Conservation (phyloP, 2,797 vertebrate genomes). For the Taenioides sp. region DNA sequence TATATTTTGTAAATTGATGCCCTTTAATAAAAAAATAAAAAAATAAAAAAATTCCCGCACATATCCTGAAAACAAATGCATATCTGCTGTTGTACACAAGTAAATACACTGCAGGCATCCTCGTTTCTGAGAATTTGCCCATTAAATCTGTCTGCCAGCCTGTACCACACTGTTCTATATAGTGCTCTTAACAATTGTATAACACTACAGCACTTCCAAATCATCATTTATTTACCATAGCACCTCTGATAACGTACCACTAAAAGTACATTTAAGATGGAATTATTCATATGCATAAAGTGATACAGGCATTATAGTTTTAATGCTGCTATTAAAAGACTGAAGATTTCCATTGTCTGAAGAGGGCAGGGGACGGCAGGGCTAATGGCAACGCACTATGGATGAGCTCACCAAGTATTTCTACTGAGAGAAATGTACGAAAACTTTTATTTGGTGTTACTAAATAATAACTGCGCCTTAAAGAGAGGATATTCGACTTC, state of each 20-base stretch:
- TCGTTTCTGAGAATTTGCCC: slow-evolving; percentile 46
- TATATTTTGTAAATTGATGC: too few relatives aligned
- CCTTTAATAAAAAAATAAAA: too few relatives aligned
- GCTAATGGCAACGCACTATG: not conserved
- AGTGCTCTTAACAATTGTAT: slow-evolving; percentile 49
- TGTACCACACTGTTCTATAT: not conserved
- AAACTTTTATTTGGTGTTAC: too few relatives aligned
- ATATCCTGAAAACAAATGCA: slow-evolving; percentile 64
- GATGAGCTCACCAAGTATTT: not conserved
- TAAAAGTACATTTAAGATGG: slow-evolving; percentile 8
- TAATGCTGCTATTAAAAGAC: slow-evolving; percentile 16
- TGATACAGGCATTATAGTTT: not conserved
- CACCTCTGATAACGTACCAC: slow-evolving; percentile 31
- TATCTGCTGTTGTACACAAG: slow-evolving; percentile 47
- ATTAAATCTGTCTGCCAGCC: slow-evolving; percentile 43
- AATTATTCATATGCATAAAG: slow-evolving; percentile 22
- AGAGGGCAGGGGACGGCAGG: not conserved
- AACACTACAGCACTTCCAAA: slow-evolving; percentile 36
- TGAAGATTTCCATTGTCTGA: slow-evolving; percentile 11
- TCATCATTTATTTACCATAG: slow-evolving; percentile 62
- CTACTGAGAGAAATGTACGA: not conserved
- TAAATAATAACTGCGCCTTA: too few relatives aligned
- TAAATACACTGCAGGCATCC: slow-evolving; percentile 7
- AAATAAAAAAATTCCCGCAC: slow-evolving; percentile 4
- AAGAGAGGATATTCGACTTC: too few relatives aligned